Base-by-base conservation (phyloP, 2,888 invertebrate genomes). In the Cecidostiba fungosa region DNA sequence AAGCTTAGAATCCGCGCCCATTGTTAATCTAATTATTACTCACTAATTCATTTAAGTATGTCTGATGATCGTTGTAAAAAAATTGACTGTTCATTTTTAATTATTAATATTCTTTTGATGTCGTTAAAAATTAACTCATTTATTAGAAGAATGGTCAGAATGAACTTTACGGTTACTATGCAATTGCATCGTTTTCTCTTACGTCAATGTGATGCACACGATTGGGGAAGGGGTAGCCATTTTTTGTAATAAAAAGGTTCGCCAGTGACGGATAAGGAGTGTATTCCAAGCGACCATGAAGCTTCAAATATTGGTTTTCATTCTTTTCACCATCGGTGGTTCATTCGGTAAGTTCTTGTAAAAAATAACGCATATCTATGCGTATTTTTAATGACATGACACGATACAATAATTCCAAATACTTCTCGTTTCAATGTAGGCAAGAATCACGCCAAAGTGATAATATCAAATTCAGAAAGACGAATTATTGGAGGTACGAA, bases 401-500 rank as follows among this genome's bases (percentile, higher is more conserved):
- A 43, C 0, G 43, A 43, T 43, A 39, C 10, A 39, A 39, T 39
- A 43, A 43, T 43, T 10, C 12, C 43, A 43, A 43, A 43, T 43
- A 12, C 43, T 12, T 43, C 10, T 43, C 1, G 1, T 43, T 43
- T 43, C 3, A 43, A 54, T n/a, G 3, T 54, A 54, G 19, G n/a
- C 19, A 54, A 54, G 5, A 3, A n/a, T 1, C 54, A 16, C 6
- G 54, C 19, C 4, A 54, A 54, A n/a, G 6, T 54, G 54, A 16
- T 54, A n/a, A 19, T 59, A 23, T 59, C 19, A 23, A 8, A 8
- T 59, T 59, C 8, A 10, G 23, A 62, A 43, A 36, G 43, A 14
- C 73, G 47, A 6, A 91, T 92, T 66, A 90, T 92, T 4, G 95
- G 95, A 0, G 95, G 95, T 0, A 93, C 93, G 0, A 92, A 94